These are phyloP conservation scores for Oeneis ivallda DNA, from an alignment of 2,888 invertebrate genomes.

Conservation along the genomic window DNA sequence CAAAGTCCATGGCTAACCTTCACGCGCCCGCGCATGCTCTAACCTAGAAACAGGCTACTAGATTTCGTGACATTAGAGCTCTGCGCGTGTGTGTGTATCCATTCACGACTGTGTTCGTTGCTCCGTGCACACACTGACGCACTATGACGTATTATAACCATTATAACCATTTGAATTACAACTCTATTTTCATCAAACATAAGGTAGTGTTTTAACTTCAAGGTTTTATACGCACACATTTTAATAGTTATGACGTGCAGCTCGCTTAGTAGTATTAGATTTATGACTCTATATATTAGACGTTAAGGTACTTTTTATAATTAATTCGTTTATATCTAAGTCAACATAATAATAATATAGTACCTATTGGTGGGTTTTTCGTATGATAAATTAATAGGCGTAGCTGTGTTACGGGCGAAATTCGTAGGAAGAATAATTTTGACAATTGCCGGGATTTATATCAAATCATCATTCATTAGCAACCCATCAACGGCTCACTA, in stretches of 20 bases:
- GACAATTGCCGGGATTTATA: background rate
- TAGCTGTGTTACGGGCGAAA: constrained; percentile 30
- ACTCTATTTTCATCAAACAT: background rate
- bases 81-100: constrained; percentile 54
- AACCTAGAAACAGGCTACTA: constrained; percentile 77
- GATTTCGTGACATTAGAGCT: constrained; percentile 76
- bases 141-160: constrained; percentile 40
- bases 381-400: constrained; percentile 77
- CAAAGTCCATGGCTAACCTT: constrained; percentile 52
- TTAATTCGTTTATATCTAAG: constrained; percentile 49
- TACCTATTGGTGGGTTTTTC: constrained; percentile 71
- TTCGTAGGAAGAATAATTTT: background rate
- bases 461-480: too few species aligned
- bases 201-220: background rate
- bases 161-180: background rate
- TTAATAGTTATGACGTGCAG: background rate
- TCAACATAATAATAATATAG: constrained; percentile 72
- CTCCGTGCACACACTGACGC: constrained; percentile 49
- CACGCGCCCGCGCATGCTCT: constrained; percentile 69
- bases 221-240: background rate
- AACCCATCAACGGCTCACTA: too few species aligned
- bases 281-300: background rate
- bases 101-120: constrained; percentile 56
- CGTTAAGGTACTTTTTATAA: constrained; percentile 35
- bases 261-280: background rate